These are phyloP conservation scores for Sphecodes monilicornis DNA, from an alignment of 2,888 invertebrate genomes.

Conservation along the genomic window DNA sequence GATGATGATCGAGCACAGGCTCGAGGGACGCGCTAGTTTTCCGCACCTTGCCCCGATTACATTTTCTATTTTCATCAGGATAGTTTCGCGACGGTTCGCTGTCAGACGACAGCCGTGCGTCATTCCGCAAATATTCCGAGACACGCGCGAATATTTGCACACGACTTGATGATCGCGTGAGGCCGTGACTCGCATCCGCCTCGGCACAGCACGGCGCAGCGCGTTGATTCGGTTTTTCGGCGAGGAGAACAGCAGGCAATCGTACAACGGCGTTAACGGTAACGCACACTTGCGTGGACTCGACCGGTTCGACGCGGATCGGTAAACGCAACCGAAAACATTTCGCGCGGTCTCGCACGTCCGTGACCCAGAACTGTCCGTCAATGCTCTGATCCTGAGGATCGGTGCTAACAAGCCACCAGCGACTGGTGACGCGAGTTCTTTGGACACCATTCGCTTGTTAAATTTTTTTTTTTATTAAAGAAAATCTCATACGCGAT, in stretches of 20 bases:
- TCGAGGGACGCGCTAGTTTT: constrained; percentile 16
- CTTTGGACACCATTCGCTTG: constrained; percentile 15
- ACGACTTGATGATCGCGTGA: background rate
- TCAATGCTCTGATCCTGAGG: constrained; percentile 45
- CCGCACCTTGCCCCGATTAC: constrained; percentile 65
- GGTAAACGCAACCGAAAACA: constrained; percentile 61
- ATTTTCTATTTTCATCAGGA: constrained; percentile 64
- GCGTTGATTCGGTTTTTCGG: background rate
- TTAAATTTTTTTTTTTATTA: too few relatives aligned
- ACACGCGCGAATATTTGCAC: constrained; percentile 37
- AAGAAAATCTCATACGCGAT: too few relatives aligned
- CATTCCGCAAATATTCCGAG: constrained; percentile 57
- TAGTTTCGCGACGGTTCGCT: constrained; percentile 29
- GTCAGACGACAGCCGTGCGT: constrained; percentile 43
- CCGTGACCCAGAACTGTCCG: constrained; percentile 73
- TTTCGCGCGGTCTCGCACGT: constrained; percentile 57
- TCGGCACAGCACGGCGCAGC: background rate
- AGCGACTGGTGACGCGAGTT: constrained; percentile 24
- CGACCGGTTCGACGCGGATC: constrained; percentile 43
- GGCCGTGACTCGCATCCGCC: background rate
- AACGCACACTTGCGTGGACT: constrained; percentile 42
- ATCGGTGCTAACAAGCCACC: constrained; percentile 40
- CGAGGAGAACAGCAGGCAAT: background rate
- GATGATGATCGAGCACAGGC: background rate
- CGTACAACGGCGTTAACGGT: constrained; percentile 52